These are phyloP conservation scores for Aricia agestis DNA, from an alignment of 1,140 invertebrate genomes.

Conservation along the genomic window DNA sequence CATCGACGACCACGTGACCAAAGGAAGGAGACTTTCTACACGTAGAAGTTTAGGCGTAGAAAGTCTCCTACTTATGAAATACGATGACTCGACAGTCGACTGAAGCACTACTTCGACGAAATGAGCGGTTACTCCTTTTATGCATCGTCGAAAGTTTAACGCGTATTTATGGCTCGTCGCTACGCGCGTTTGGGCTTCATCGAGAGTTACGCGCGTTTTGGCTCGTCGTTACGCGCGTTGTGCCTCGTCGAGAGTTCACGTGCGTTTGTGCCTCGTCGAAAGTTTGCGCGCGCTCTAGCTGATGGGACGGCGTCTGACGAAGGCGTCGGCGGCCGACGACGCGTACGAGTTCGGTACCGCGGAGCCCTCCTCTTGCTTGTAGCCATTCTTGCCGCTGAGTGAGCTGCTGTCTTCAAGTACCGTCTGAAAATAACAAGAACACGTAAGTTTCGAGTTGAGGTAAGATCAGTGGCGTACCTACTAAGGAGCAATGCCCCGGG, in stretches of 20 bases:
- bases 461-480: no score
- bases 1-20: no score
- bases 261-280: not conserved
- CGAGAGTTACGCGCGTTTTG: not conserved
- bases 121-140: no score
- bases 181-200: no score
- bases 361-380: slow-evolving; percentile 63
- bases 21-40: no score
- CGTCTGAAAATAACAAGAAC: slow-evolving; percentile 54
- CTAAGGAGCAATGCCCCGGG: no score
- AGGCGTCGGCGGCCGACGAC: slow-evolving; percentile 62
- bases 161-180: not conserved
- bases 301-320: slow-evolving; percentile 54
- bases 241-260: not conserved
- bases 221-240: not conserved
- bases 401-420: slow-evolving; percentile 72
- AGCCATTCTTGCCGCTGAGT: slow-evolving; percentile 61
- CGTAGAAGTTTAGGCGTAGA: no score
- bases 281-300: slow-evolving; percentile 34
- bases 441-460: not conserved
- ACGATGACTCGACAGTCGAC: no score
- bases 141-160: not conserved
- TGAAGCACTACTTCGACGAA: no score
- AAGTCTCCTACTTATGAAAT: no score
- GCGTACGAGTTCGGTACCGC: slow-evolving; percentile 76